A percentile compares a stretch with the other conserved stretches of the same genome.
These are phyloP conservation scores for Augochlora pura DNA, from an alignment of 1,140 invertebrate species.

Conservation along the genomic window DNA sequence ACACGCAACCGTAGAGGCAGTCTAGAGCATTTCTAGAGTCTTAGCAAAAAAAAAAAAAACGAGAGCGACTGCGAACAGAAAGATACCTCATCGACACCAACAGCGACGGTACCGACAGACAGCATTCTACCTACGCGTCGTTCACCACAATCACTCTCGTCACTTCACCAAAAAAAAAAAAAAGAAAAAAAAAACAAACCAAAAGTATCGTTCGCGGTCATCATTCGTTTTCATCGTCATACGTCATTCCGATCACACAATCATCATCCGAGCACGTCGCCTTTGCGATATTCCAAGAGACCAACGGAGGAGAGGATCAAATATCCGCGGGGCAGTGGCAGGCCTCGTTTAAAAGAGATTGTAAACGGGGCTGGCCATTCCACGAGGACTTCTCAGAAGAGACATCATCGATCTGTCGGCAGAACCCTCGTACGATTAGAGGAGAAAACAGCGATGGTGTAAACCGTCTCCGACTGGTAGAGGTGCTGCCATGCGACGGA, in stretches of 20 bases:
- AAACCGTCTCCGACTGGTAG: no score
- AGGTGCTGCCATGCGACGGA: background rate
- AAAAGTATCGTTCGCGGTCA: slow-evolving; percentile 6
- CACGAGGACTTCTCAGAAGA: background rate
- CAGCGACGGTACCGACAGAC: slow-evolving; percentile 51
- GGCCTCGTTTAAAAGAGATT: slow-evolving; percentile 2
- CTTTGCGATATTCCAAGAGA: slow-evolving; percentile 15
- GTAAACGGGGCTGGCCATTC: background rate
- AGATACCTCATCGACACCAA: slow-evolving; percentile 39
- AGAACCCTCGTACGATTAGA: background rate
- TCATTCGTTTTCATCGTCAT: slow-evolving; percentile 54
- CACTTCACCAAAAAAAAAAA: slow-evolving; percentile 5
- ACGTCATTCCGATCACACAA: slow-evolving; percentile 45
- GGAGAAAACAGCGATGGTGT: background rate
- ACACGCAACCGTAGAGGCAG: slow-evolving; percentile 65
- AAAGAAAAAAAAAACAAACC: background rate
- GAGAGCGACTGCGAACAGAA: slow-evolving; percentile 39
- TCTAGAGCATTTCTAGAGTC: slow-evolving; percentile 66
- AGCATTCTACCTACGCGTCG: slow-evolving; percentile 44
- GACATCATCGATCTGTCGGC: background rate
- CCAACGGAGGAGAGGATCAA: slow-evolving; percentile 18
- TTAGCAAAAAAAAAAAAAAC: slow-evolving; percentile 39
- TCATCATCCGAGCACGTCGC: slow-evolving; percentile 24
- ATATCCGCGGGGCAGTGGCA: background rate
- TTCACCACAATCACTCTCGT: slow-evolving; percentile 45